Conservation (phyloP, 2,888 invertebrate species). For the Phortica okadai region DNA sequence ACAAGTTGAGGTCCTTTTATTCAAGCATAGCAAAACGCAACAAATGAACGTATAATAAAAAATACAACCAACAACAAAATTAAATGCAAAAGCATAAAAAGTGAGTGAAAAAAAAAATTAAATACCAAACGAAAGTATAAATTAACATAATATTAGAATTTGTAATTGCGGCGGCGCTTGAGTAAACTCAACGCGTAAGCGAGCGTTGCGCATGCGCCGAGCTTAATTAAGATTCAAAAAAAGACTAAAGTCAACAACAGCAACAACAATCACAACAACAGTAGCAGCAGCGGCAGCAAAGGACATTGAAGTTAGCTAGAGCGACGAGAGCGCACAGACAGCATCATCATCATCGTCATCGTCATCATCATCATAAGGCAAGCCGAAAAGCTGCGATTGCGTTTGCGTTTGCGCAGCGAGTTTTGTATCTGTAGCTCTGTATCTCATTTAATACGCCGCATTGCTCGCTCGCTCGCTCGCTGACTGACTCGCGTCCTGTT, state of each 20-base stretch:
- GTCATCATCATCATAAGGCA: constrained; percentile 38
- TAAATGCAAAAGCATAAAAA: background rate
- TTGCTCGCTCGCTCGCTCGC: background rate
- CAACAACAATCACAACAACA: background rate
- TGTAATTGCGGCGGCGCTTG: constrained; percentile 73
- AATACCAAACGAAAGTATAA: constrained; percentile 54
- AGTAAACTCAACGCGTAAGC: constrained; percentile 35
- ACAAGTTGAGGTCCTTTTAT: constrained; percentile 23
- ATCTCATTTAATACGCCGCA: constrained; percentile 17
- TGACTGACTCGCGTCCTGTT: constrained; percentile 41
- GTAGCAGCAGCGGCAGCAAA: background rate
- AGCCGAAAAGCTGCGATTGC: constrained; percentile 19
- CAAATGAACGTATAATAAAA: constrained; percentile 28
- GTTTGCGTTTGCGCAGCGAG: constrained; percentile 63
- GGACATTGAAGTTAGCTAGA: constrained; percentile 14
- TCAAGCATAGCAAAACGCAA: constrained; percentile 58
- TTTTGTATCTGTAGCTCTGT: constrained; percentile 50
- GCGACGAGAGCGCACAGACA: background rate
- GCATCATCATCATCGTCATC: background rate
- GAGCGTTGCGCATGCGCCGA: constrained; percentile 66
- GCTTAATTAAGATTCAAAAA: constrained; percentile 70
- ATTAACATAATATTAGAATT: constrained; percentile 75
- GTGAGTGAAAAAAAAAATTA: background rate
- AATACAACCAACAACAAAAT: constrained; percentile 31
- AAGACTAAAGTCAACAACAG: constrained; percentile 6